phyloP scores from a whole-genome alignment of 2,888 invertebrate species.

The Apamea crenata region DNA sequence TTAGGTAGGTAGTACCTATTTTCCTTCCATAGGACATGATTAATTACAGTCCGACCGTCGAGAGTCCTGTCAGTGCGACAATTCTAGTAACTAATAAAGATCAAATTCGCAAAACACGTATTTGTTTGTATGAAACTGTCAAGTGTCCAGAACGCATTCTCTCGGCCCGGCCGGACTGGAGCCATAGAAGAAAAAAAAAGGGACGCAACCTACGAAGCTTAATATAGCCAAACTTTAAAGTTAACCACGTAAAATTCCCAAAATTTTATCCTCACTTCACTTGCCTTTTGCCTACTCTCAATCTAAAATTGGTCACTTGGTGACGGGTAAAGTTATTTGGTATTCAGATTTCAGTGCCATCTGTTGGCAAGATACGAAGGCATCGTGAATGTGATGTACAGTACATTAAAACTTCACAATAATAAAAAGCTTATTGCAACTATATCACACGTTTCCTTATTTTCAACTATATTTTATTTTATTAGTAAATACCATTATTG shows the following conservation, averaged over 20 bases:
- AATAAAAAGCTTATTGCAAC: background rate
- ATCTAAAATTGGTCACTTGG: background rate
- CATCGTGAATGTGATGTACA: background rate
- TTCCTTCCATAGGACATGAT: background rate
- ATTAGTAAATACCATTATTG: background rate
- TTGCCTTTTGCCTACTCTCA: background rate
- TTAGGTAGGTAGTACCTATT: background rate
- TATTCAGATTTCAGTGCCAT: slow-evolving; percentile 68
- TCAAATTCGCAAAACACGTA: too few relatives aligned
- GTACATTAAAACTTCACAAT: background rate
- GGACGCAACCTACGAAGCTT: too few relatives aligned
- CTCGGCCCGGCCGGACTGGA: too few relatives aligned
- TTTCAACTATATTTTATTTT: background rate
- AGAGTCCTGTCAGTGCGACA: too few relatives aligned
- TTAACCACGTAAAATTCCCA: background rate
- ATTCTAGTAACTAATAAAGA: too few relatives aligned
- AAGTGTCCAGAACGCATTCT: too few relatives aligned
- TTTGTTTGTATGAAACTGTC: too few relatives aligned
- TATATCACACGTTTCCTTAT: background rate
- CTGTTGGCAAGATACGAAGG: slow-evolving; percentile 54
- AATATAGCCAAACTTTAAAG: background rate
- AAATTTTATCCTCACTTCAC: background rate
- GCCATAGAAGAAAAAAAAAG: background rate
- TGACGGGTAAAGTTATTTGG: background rate
- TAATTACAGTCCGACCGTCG: too few relatives aligned